phyloP scores from a whole-genome alignment of 2,888 invertebrate genomes.

The Drosophila birchii region DNA sequence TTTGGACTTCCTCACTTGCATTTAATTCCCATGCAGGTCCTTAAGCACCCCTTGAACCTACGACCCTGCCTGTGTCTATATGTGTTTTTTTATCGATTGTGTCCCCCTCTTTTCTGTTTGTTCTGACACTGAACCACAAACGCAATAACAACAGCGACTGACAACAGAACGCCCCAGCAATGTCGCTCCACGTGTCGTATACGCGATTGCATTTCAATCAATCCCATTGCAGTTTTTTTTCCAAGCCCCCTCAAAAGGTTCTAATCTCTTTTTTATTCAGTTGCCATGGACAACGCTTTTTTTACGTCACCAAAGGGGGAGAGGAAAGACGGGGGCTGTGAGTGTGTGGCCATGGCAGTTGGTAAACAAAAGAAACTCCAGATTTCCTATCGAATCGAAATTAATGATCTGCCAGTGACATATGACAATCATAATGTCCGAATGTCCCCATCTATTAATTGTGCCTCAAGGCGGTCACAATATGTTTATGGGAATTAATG shows the following conservation, averaged over 20 bases:
- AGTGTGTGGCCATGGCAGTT: background rate
- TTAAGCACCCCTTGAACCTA: conserved; percentile 1
- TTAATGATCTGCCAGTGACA: conserved; percentile 48
- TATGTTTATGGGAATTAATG: conserved; percentile 12
- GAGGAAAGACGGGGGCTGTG: background rate
- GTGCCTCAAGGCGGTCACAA: conserved; percentile 2
- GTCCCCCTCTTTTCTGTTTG: conserved; percentile 40
- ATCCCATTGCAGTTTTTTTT: conserved; percentile 16
- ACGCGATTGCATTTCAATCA: conserved; percentile 54
- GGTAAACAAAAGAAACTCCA: conserved; percentile 15
- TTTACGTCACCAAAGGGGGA: background rate
- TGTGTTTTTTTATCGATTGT: conserved; percentile 60
- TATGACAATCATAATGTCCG: conserved; percentile 22
- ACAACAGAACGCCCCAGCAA: conserved; percentile 17
- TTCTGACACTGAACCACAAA: conserved; percentile 41
- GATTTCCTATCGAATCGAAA: conserved; percentile 34
- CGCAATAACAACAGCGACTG: conserved; percentile 18
- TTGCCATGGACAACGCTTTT: conserved; percentile 25
- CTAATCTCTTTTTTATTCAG: conserved; percentile 40
- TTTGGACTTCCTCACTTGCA: background rate
- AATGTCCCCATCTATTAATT: conserved; percentile 54
- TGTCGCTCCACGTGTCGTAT: conserved; percentile 51
- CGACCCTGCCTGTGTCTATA: conserved; percentile 9
- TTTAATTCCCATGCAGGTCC: background rate
- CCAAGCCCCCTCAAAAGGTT: conserved; percentile 5